Evolutionary conservation across 2,888 invertebrate genomes (phyloP).

Genomic region (Acronicta alni): DNA sequence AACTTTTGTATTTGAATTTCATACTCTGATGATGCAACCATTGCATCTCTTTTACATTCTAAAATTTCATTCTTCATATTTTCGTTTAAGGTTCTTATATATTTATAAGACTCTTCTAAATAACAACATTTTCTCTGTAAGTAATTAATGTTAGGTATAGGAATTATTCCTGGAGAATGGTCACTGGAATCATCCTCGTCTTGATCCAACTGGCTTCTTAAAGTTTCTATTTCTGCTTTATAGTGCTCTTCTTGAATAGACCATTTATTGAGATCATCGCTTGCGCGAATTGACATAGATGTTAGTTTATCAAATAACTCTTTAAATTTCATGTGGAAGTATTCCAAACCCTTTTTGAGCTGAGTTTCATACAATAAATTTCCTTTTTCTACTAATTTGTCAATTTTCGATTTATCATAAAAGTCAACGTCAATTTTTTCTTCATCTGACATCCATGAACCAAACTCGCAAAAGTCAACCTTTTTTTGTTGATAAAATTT

Average conservation of each 20-base stretch:
- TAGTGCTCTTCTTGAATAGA: constrained; percentile 82
- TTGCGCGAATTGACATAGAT: constrained; percentile 77
- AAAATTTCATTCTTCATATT: constrained; percentile 86
- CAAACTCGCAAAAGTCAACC: constrained; percentile 69
- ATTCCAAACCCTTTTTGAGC: constrained; percentile 74
- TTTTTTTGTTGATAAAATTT: constrained; percentile 36
- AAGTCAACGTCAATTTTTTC: constrained; percentile 68
- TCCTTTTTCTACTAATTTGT: constrained; percentile 64
- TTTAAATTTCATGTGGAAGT: constrained; percentile 83
- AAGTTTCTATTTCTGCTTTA: constrained; percentile 80
- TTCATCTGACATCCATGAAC: constrained; percentile 75
- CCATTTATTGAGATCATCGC: constrained; percentile 82
- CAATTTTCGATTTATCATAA: constrained; percentile 66
- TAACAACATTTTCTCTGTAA: constrained; percentile 82
- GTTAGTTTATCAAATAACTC: constrained; percentile 82
- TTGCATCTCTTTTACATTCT: constrained; percentile 81
- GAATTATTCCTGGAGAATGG: constrained; percentile 77
- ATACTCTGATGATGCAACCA: constrained; percentile 78
- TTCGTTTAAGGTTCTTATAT: constrained; percentile 84
- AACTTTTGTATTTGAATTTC: constrained; percentile 82
- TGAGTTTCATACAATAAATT: constrained; percentile 73
- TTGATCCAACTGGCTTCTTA: constrained; percentile 70
- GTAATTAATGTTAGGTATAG: constrained; percentile 57
- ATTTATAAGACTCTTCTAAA: constrained; percentile 81
- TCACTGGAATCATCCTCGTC: constrained; percentile 78